Evolutionary conservation across 2,113 vertebrate species (phyloP), one percentile per base, ranked within the genome.

Genomic region (Myrmecophaga tridactyla): DNA sequence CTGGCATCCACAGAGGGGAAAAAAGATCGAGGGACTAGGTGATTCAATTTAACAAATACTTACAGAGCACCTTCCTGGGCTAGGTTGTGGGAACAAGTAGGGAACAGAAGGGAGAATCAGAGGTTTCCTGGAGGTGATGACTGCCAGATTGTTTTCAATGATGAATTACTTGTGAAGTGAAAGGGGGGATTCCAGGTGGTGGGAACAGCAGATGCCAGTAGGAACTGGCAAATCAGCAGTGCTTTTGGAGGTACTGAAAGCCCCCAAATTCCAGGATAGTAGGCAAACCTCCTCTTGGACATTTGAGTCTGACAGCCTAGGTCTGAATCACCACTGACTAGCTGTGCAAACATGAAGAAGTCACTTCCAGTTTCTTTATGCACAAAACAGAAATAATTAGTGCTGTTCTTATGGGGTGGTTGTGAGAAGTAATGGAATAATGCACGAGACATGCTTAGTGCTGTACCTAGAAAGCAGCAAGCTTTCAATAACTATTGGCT

Each of bases 341-440:
- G 21, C 41, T 90, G 20, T 62, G 31, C 20, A 1, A 56, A 76
- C 39, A 4, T 13, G 12, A 87, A 48, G 12, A 77, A 60, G 27
- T 63, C 46, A 70, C 1, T 14, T 29, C 73, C 0, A 0, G 1
- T 18, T 69, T 89, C 77, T 69, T 87, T 11, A 10, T 12, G 3
- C 39, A 23, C 25, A 58, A 43, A 18, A 70, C 4, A 58, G 56
- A 94, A 53, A 39, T 87, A 5, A 62, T 41, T 56, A 65, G 13
- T 8, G 43, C 10, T 14, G 67, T 41, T 73, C 17, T 91, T 12
- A 9, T 9, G 9, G 20, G 5, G 14, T 14, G 29, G 15, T 6
- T 78, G 15, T 58, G 29, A 96, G 86, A 53, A 60, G 39, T 21
- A 90, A 39, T 69, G n/a, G 80, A 83, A 81, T 31, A 60, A 69